These are phyloP conservation scores for Nemotelus nigrinus DNA, from an alignment of 2,888 invertebrate genomes.

Conservation along the genomic window DNA sequence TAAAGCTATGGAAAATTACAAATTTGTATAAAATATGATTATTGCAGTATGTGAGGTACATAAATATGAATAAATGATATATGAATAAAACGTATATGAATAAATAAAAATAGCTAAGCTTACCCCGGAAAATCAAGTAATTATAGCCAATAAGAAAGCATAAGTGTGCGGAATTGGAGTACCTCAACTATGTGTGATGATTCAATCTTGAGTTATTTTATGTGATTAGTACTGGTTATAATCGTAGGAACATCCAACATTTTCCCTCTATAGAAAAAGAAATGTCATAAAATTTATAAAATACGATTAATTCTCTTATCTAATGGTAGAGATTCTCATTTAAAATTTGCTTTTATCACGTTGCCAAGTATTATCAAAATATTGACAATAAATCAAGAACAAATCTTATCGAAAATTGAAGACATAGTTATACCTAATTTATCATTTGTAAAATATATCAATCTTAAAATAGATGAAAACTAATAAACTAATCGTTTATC, in stretches of 20 bases:
- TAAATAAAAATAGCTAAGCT: too few relatives aligned
- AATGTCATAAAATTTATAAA: neutral
- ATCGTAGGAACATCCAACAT: constrained; percentile 31
- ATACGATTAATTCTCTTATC: neutral
- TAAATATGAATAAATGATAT: too few relatives aligned
- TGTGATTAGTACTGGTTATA: neutral
- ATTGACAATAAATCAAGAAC: constrained; percentile 18
- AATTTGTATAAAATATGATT: too few relatives aligned
- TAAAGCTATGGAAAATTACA: too few relatives aligned
- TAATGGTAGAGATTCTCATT: neutral
- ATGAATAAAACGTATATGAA: too few relatives aligned
- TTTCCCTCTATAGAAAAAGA: neutral
- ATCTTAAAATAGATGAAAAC: constrained; percentile 20
- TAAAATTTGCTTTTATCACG: constrained; percentile 18
- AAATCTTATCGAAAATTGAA: neutral
- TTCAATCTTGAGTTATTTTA: too few relatives aligned
- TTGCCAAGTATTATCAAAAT: constrained; percentile 10
- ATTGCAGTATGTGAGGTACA: too few relatives aligned
- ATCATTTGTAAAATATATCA: constrained; percentile 24
- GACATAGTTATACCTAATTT: too few relatives aligned
- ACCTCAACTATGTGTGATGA: too few relatives aligned
- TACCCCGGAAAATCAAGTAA: too few relatives aligned
- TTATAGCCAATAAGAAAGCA: too few relatives aligned
- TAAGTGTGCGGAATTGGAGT: too few relatives aligned
- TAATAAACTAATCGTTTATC: neutral